Conservation (phyloP, 2,113 vertebrate species). For the Desmodus rotundus region DNA sequence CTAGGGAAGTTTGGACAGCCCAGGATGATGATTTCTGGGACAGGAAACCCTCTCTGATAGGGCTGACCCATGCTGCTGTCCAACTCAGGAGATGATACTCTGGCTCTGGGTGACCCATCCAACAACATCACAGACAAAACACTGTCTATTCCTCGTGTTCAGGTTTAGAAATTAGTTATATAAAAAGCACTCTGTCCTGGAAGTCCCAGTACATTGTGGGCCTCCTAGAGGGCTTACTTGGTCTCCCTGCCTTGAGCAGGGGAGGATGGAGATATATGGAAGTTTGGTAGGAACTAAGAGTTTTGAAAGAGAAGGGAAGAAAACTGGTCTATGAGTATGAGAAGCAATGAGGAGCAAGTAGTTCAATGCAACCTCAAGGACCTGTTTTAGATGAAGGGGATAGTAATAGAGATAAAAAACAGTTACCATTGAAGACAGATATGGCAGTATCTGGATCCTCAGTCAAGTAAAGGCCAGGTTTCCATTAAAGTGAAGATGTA, state of each 20-base stretch:
- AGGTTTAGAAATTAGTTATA: not conserved
- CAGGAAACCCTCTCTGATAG: not conserved
- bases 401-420: not conserved
- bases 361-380: not conserved
- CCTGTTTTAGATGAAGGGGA: not conserved
- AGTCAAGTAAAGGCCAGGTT: not conserved
- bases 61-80: not conserved
- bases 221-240: not conserved
- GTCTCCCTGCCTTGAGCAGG: not conserved
- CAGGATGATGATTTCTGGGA: not conserved
- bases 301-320: not conserved
- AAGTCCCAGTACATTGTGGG: not conserved
- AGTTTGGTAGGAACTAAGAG: not conserved
- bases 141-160: not conserved
- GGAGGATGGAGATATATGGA: not conserved
- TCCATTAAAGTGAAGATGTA: not conserved
- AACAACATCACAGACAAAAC: not conserved
- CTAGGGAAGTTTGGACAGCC: not conserved
- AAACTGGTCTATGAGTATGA: not conserved
- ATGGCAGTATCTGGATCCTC: not conserved
- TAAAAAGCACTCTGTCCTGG: constrained; percentile 16
- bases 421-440: not conserved
- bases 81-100: not conserved
- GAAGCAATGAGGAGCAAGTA: not conserved
- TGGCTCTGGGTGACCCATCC: not conserved